Percentiles rank a stretch among this genome's conserved stretches.
phyloP scores from a whole-genome alignment of 1,140 invertebrate species.

The Venustaconcha ellipsiformis region DNA sequence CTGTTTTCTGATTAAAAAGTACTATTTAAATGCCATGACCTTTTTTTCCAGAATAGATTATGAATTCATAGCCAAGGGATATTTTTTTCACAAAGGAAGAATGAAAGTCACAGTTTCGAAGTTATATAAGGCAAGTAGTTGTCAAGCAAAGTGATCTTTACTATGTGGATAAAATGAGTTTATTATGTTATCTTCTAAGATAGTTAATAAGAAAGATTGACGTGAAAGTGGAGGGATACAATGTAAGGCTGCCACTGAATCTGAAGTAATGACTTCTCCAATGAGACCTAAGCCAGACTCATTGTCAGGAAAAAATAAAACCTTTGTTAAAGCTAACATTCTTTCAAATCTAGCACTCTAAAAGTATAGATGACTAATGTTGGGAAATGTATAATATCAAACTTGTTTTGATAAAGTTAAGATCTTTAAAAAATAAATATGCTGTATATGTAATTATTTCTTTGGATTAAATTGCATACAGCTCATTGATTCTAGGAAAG shows the following conservation, averaged over 20 bases:
- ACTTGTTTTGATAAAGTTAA: background rate
- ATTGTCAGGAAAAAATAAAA: no score
- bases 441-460: no score
- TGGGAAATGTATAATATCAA: no score
- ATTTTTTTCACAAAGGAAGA: conserved; percentile 95
- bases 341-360: conserved; percentile 6
- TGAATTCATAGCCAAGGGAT: conserved; percentile 94
- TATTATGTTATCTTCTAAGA: background rate
- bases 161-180: background rate
- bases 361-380: background rate
- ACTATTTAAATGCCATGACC: background rate
- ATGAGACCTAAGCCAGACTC: no score
- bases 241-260: no score
- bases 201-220: background rate
- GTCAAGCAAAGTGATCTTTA: background rate
- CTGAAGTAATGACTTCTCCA: no score
- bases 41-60: conserved; percentile 77
- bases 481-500: no score
- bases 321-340: background rate
- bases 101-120: conserved; percentile 98
- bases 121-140: conserved; percentile 81
- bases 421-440: background rate
- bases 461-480: no score
- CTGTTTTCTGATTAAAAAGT: background rate
- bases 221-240: no score